Conservation (phyloP, 1,140 invertebrate species). For the Thereuonema tuberculata region DNA sequence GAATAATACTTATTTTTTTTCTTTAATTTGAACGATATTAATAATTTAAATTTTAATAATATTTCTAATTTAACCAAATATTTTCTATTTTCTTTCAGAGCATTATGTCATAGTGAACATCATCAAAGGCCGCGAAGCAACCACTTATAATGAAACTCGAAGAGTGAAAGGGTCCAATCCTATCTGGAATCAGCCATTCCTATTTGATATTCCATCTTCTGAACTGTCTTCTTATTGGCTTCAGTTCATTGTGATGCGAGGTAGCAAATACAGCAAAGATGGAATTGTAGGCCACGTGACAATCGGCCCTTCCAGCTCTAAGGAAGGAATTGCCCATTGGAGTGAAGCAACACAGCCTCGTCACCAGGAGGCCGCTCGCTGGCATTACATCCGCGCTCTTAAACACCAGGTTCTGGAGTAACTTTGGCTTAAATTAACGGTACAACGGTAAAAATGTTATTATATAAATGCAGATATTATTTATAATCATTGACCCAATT, state of each 20-base stretch:
- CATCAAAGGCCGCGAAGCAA: background rate
- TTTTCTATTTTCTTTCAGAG: background rate
- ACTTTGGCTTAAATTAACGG: too few species aligned
- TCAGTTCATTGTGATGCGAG: slow-evolving; percentile 19
- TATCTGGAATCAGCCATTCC: slow-evolving; percentile 16
- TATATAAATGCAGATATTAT: too few species aligned
- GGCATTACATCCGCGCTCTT: slow-evolving; percentile 19
- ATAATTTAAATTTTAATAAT: too few species aligned
- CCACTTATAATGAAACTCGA: slow-evolving; percentile 6
- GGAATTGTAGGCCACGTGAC: slow-evolving; percentile 19
- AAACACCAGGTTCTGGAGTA: too few species aligned
- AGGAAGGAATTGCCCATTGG: slow-evolving; percentile 19
- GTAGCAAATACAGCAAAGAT: slow-evolving; percentile 13
- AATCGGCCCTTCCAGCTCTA: slow-evolving; percentile 13
- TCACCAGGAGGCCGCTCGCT: slow-evolving; percentile 16
- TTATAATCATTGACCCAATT: too few species aligned
- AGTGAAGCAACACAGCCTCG: slow-evolving; percentile 15
- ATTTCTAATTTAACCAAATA: too few species aligned
- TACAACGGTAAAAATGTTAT: too few species aligned
- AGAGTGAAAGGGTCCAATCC: slow-evolving; percentile 9
- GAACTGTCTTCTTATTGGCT: slow-evolving; percentile 11
- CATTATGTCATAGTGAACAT: slow-evolving; percentile 13
- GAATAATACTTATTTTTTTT: background rate
- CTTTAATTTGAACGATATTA: too few species aligned
- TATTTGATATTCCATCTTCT: slow-evolving; percentile 11